Evolutionary conservation across 2,113 vertebrate species (phyloP), one percentile per base, ranked within the genome.

Genomic region (Tinamus guttatus): DNA sequence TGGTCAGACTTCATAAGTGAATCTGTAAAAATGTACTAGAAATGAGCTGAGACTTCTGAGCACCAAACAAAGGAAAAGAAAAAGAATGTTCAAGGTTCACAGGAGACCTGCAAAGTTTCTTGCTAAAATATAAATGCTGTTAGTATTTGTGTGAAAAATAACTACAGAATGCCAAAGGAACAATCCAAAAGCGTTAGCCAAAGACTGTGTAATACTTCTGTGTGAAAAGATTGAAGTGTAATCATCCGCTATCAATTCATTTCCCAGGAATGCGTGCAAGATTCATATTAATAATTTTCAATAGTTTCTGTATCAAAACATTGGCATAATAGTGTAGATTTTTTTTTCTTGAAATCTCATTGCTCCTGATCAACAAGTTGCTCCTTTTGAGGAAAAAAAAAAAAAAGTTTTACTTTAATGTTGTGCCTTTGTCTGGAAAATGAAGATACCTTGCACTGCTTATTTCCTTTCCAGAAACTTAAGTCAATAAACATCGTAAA

Each of bases 181-280:
- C 21, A 49, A 49, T 54, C 68, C 76, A 83, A 81, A 65, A 89
- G 51, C 47, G 14, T 76, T 28, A 84, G 60, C 94, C 74, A 82
- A 84, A 84, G 87, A 28, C 51, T 54, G 27, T n/a, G 40, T 52
- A 52, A 54, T 56, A 71, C 40, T 87, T 92, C 16, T 62, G 21
- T 73, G 70, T 51, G 40, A 94, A 60, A 51, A 88, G 25, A 86
- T 68, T 81, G 90, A 87, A 90, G 83, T 87, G 83, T 92, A 40
- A 81, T 84, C 83, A 81, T 62, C 58, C 63, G 59, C 88, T 90
- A 27, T 52, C 62, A 89, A 0, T 49, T 74, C 76, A 65, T 81
- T 86, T 89, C 70, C 74, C 51, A 68, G 54, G 36, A 40, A 51
- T 86, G 85, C 75, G 49, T 75, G 17, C 34, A 77, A 81, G 64